phyloP scores from a whole-genome alignment of 1,140 invertebrate species.

The Zaprionus inermis region DNA sequence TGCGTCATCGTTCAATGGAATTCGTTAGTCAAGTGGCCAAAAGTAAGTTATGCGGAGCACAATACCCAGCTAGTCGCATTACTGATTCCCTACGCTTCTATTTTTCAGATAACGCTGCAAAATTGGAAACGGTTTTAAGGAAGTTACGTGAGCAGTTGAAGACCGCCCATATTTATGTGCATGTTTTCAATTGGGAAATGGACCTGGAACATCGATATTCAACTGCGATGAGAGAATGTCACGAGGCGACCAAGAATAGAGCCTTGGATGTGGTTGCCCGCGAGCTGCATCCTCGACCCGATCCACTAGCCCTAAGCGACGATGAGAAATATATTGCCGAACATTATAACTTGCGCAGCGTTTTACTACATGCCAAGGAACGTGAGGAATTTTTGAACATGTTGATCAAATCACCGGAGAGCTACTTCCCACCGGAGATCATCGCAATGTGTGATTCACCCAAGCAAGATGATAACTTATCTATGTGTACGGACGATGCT shows the following conservation, averaged over 20 bases:
- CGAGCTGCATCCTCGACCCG: constrained; percentile 6
- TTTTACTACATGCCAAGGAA: constrained; percentile 40
- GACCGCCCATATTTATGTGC: constrained; percentile 51
- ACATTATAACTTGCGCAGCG: constrained; percentile 37
- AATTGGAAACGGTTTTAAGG: constrained; percentile 45
- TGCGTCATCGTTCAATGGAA: constrained; percentile 60
- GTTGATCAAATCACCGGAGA: constrained; percentile 48
- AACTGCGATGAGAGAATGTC: constrained; percentile 43
- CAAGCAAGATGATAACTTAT: background rate
- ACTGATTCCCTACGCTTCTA: background rate
- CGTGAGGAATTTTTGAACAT: constrained; percentile 48
- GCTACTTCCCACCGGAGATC: constrained; percentile 54
- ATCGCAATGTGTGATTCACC: constrained; percentile 44
- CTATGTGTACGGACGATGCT: background rate
- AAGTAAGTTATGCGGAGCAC: constrained; percentile 28
- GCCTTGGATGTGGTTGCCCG: constrained; percentile 25
- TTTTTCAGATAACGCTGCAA: constrained; percentile 43
- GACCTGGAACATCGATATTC: constrained; percentile 67
- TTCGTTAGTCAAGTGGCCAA: constrained; percentile 25
- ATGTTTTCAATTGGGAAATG: constrained; percentile 76
- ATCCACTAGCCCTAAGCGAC: background rate
- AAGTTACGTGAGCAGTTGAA: constrained; percentile 54
- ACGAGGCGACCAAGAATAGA: constrained; percentile 14
- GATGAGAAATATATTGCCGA: constrained; percentile 48
- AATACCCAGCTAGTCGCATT: background rate